phyloP scores from a whole-genome alignment of 2,888 invertebrate genomes.

The Idaea straminata region DNA sequence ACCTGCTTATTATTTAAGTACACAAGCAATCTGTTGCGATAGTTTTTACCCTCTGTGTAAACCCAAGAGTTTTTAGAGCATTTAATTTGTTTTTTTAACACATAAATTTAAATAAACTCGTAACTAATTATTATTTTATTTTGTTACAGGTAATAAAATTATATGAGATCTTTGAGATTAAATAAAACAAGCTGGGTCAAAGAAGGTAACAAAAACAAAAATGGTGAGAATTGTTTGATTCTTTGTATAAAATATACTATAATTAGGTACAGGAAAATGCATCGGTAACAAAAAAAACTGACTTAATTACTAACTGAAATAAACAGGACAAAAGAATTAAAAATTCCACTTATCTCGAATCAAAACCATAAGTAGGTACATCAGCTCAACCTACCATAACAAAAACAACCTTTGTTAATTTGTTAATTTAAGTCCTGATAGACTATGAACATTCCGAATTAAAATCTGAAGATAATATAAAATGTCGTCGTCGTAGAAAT shows the following conservation, averaged over 20 bases:
- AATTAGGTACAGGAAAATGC: neutral
- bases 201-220: neutral
- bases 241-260: no score
- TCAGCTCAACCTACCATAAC: neutral
- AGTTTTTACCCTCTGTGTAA: slow-evolving; percentile 21
- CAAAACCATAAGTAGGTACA: neutral
- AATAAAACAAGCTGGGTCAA: neutral
- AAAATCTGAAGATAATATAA: no score
- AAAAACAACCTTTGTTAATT: no score
- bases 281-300: neutral
- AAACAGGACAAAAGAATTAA: neutral
- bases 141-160: slow-evolving; percentile 12
- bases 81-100: slow-evolving; percentile 11
- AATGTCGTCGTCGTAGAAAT: no score
- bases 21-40: slow-evolving; percentile 31
- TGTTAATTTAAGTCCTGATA: no score
- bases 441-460: no score
- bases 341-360: slow-evolving; percentile 17
- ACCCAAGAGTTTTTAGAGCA: slow-evolving; percentile 15
- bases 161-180: neutral
- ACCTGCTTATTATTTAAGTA: slow-evolving; percentile 32
- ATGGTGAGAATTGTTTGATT: no score
- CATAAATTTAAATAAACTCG: slow-evolving; percentile 8
- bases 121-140: slow-evolving; percentile 7
- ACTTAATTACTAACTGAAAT: neutral